These are phyloP conservation scores for Himalopsyche tibetana DNA, from an alignment of 2,888 invertebrate genomes.

Conservation along the genomic window DNA sequence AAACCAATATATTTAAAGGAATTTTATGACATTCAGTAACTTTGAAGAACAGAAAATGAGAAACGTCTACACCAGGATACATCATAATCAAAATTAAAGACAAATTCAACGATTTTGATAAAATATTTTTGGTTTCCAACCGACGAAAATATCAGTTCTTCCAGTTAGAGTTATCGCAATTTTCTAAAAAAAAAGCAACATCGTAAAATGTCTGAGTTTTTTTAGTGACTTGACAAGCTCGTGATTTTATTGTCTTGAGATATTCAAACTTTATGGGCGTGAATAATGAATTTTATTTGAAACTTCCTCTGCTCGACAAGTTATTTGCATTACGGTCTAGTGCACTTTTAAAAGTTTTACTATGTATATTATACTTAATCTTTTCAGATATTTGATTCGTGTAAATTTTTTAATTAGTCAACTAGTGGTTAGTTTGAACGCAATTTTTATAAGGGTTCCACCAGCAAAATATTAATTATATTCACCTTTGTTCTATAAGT, in stretches of 20 bases:
- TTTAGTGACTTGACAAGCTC: neutral
- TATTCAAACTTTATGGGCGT: constrained; percentile 38
- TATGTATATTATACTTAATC: neutral
- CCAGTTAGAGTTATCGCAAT: no score
- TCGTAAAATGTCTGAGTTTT: neutral
- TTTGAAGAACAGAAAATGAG: no score
- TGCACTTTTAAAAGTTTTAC: constrained; percentile 36
- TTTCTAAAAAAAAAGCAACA: neutral
- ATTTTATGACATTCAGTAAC: no score
- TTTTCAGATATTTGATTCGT: neutral
- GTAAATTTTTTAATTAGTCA: neutral
- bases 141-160: no score
- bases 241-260: constrained; percentile 32
- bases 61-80: no score
- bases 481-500: neutral
- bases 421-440: neutral
- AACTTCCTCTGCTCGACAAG: constrained; percentile 41
- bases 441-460: neutral
- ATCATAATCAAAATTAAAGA: neutral
- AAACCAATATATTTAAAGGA: no score
- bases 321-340: constrained; percentile 45
- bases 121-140: no score
- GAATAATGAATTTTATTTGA: constrained; percentile 40
- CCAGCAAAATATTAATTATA: neutral
- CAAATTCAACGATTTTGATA: neutral